phyloP scores from a whole-genome alignment of 2,113 vertebrate species.

The Xenopus tropicalis region UCB_Xtro_10.0 CM004447.2:87767001-87767500 shows the following conservation, averaged over 20 bases:
- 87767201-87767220: no score
- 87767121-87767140: constrained; percentile 6
- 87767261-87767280: background rate
- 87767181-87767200: no score
- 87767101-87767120: background rate
- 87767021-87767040: no score
- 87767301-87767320: constrained; percentile 26
- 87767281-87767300: constrained; percentile 5
- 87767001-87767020: no score
- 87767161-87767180: background rate
- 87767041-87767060: no score
- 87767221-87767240: no score
- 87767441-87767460: constrained; percentile 13
- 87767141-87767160: constrained; percentile 6
- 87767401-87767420: constrained; percentile 20
- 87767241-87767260: background rate
- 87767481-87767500: constrained; percentile 6
- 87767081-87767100: no score
- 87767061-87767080: no score
- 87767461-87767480: constrained; percentile 5
- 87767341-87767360: constrained; percentile 42
- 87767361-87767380: constrained; percentile 36
- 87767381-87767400: constrained; percentile 24
- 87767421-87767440: constrained; percentile 12
- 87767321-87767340: constrained; percentile 16